Evolutionary conservation across 2,888 invertebrate species (phyloP).

Genomic region (Amblyjoppa fuscipennis): DNA sequence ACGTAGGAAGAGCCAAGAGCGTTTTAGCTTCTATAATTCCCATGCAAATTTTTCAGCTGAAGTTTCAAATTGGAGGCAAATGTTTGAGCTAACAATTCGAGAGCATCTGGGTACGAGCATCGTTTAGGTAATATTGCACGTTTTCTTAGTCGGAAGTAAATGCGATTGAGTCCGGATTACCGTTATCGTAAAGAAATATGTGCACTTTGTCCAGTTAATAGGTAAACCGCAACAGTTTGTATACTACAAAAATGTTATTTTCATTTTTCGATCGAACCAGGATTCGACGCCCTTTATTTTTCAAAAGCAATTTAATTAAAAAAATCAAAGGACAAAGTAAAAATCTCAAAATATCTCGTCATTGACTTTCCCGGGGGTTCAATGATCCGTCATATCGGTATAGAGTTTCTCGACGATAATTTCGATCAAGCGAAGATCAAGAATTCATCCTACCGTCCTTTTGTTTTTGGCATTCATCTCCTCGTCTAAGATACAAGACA

Average conservation of each 20-base stretch:
- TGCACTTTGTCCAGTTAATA: background rate
- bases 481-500: constrained; percentile 29
- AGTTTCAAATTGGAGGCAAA: constrained; percentile 66
- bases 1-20: constrained; percentile 45
- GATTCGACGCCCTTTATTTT: no score
- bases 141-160: constrained; percentile 25
- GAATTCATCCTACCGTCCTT: constrained; percentile 30
- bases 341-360: no score
- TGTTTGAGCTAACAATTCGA: constrained; percentile 53
- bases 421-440: constrained; percentile 33
- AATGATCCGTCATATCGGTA: background rate
- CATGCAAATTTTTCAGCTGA: constrained; percentile 45
- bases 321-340: no score
- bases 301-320: no score
- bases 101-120: constrained; percentile 43
- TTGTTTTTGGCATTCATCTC: background rate
- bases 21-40: constrained; percentile 54
- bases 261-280: no score
- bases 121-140: constrained; percentile 62
- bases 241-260: no score
- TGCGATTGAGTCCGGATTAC: background rate
- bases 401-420: constrained; percentile 15
- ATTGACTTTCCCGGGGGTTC: background rate
- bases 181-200: background rate
- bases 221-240: background rate